phyloP scores from a whole-genome alignment of 2,888 invertebrate genomes.

The Agonopterix heracliana region DNA sequence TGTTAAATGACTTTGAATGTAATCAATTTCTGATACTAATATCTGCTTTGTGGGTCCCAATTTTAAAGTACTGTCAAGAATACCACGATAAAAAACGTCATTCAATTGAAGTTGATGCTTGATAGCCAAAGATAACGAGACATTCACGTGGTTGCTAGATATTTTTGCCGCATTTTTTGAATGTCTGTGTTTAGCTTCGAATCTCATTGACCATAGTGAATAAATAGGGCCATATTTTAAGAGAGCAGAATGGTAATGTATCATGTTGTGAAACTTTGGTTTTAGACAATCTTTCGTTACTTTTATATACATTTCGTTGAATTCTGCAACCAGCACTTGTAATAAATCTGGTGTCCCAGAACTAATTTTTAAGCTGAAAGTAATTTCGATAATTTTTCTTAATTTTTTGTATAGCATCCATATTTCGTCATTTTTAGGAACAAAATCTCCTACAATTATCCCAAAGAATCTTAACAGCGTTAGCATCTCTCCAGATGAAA shows the following conservation, averaged over 20 bases:
- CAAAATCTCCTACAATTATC: constrained; percentile 5
- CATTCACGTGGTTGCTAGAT: neutral
- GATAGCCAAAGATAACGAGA: neutral
- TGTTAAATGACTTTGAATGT: no score
- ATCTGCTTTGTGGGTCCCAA: no score
- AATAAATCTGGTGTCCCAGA: neutral
- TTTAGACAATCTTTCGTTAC: constrained; percentile 5
- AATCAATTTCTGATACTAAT: no score
- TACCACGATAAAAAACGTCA: constrained; percentile 19
- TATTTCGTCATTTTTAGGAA: constrained; percentile 3
- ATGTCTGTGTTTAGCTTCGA: constrained; percentile 14
- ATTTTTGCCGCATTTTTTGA: constrained; percentile 9
- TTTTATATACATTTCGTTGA: constrained; percentile 4
- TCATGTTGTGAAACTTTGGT: constrained; percentile 13
- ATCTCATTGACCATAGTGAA: constrained; percentile 12
- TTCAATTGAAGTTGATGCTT: neutral
- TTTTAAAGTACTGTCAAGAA: no score
- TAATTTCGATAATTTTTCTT: constrained; percentile 6
- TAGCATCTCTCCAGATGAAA: constrained; percentile 11
- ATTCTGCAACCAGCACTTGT: constrained; percentile 3
- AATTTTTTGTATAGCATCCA: constrained; percentile 7
- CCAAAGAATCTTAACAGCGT: constrained; percentile 10
- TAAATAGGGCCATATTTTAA: constrained; percentile 11
- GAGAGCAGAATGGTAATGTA: constrained; percentile 9
- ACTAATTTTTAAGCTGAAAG: neutral